These are phyloP conservation scores for Sarcophaga peregrina DNA, from an alignment of 1,140 invertebrate genomes.

Conservation along the genomic window DNA sequence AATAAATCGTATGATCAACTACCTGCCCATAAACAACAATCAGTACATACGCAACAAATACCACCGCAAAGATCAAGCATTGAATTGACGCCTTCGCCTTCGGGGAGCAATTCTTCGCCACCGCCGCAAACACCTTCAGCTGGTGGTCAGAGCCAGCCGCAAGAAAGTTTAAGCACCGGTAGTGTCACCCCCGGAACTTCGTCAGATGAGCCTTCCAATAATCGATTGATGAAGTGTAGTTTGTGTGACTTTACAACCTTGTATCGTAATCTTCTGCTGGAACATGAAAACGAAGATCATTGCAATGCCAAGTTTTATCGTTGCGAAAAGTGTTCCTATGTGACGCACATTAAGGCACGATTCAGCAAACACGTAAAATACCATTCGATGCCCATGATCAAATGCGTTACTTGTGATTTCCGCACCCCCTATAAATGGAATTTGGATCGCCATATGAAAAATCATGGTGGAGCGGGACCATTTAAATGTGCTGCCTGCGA, in stretches of 20 bases:
- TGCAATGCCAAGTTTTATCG: constrained; percentile 78
- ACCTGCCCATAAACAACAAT: constrained; percentile 14
- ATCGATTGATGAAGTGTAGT: constrained; percentile 68
- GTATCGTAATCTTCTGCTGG: constrained; percentile 65
- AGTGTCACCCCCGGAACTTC: not conserved
- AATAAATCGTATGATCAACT: not conserved
- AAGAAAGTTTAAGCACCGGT: not conserved
- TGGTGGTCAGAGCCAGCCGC: not conserved
- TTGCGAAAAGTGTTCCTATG: constrained; percentile 89
- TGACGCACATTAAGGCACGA: constrained; percentile 88
- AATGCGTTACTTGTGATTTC: constrained; percentile 93
- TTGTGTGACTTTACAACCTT: constrained; percentile 68
- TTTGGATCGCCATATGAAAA: constrained; percentile 90
- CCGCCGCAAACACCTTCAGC: not conserved
- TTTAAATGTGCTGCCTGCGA: constrained; percentile 89
- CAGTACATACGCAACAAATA: constrained; percentile 19
- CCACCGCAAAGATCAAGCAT: constrained; percentile 15
- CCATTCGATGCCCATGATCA: constrained; percentile 92
- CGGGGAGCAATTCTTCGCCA: constrained; percentile 45
- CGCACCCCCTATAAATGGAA: constrained; percentile 81
- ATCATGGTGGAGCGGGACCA: constrained; percentile 84
- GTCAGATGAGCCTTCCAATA: constrained; percentile 56
- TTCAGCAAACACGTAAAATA: constrained; percentile 96
- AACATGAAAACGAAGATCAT: constrained; percentile 72
- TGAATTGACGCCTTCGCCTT: constrained; percentile 51